Conservation (phyloP, 2,888 invertebrate genomes). For the Hirtodrosophila duncani region DNA sequence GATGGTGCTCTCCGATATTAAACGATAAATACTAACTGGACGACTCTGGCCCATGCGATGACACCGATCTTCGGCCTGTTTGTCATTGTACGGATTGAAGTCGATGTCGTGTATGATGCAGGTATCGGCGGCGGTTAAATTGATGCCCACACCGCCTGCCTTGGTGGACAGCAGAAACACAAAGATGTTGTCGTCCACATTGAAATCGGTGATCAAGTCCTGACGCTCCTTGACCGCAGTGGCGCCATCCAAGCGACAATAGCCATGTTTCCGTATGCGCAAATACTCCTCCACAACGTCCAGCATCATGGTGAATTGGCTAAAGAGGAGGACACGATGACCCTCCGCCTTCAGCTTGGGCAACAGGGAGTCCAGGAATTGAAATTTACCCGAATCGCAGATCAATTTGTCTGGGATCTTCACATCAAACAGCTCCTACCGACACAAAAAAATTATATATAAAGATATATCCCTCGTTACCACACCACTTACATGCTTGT, state of each 20-base stretch:
- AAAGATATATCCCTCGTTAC: background rate
- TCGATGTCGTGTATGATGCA: constrained; percentile 98
- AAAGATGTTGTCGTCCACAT: constrained; percentile 87
- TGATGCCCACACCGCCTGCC: constrained; percentile 97
- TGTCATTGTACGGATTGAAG: constrained; percentile 99
- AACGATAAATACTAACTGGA: constrained; percentile 90
- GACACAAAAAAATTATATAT: background rate
- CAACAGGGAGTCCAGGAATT: constrained; percentile 87
- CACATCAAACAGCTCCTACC: constrained; percentile 82
- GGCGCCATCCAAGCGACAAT: constrained; percentile 91
- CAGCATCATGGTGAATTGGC: constrained; percentile 97
- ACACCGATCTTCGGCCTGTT: constrained; percentile 96
- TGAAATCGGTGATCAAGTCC: constrained; percentile 93
- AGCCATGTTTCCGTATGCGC: constrained; percentile 84
- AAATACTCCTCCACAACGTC: constrained; percentile 95
- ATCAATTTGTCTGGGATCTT: constrained; percentile 85
- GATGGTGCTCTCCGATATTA: constrained; percentile 91
- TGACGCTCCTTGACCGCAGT: constrained; percentile 93
- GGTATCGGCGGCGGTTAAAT: constrained; percentile 95
- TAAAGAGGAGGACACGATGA: constrained; percentile 93
- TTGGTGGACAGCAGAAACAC: constrained; percentile 94
- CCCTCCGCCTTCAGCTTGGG: constrained; percentile 85
- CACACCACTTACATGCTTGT: constrained; percentile 79
- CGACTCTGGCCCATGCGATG: constrained; percentile 88
- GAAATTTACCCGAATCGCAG: constrained; percentile 91